Evolutionary conservation across 2,888 invertebrate species (phyloP), one percentile per base, ranked within the genome.

Genomic region (Melanchra persicariae): DNA sequence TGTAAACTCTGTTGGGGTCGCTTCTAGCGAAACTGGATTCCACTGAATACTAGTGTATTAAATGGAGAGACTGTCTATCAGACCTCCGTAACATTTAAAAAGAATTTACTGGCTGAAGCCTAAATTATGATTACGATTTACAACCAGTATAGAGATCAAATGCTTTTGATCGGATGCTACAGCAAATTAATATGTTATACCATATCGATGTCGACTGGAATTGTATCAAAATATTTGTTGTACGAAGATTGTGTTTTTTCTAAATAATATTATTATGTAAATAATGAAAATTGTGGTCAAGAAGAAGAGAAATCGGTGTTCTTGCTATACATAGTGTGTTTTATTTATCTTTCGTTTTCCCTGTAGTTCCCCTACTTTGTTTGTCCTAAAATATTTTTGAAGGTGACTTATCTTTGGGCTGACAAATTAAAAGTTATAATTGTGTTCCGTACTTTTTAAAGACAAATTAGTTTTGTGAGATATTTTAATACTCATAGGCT

Each of bases 281-380:
- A 87, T 88, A 87, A 83, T 84, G 40, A 52, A 77, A 83, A 85
- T 84, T 86, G 85, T 89, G 85, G 85, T 86, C 77, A 84, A 84
- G 79, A 77, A 69, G 63, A 85, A 68, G 70, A 85, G 69, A 83
- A 79, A 78, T 82, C 68, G 72, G 58, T 84, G 81, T 87, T 81
- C 74, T 86, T 83, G 79, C 71, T 79, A 82, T 76, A 78, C 15
- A 6, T 37, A 17, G 12, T 17, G 70, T 77, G 74, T 83, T 79
- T 85, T 70, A 84, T 84, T 85, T 19, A n/a, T 37, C 2, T 12
- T 26, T 0, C 1, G 1, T 51, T 34, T 45, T 49, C 6, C 43
- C 17, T 37, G 2, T 1, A n/a, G 15, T n/a, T 55, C 7, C 6
- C 8, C 5, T 15, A 15, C 24, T 9, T 19, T 17, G 8, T 19